phyloP scores from a whole-genome alignment of 2,888 invertebrate species.

The Leucoma salicis region DNA sequence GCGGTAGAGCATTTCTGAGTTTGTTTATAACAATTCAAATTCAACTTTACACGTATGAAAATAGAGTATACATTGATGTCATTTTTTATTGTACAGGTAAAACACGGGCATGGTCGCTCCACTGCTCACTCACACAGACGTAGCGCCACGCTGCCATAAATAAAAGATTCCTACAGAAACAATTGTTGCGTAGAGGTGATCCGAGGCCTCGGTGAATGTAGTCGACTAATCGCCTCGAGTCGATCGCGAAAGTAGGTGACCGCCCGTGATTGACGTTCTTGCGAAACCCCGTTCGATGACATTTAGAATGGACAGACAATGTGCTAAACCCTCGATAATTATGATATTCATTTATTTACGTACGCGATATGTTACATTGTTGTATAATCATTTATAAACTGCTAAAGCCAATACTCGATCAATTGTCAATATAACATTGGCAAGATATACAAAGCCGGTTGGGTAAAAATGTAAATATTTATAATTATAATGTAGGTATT shows the following conservation, averaged over 20 bases:
- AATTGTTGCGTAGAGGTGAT: slow-evolving; percentile 82
- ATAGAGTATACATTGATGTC: slow-evolving; percentile 40
- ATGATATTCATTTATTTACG: slow-evolving; percentile 60
- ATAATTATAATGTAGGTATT: too few relatives aligned
- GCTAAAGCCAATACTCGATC: not conserved
- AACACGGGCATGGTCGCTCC: slow-evolving; percentile 73
- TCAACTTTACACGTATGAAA: slow-evolving; percentile 30
- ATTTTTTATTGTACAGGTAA: slow-evolving; percentile 62
- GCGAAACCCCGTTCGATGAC: slow-evolving; percentile 80
- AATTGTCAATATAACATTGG: too few relatives aligned
- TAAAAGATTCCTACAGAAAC: slow-evolving; percentile 82
- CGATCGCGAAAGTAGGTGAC: slow-evolving; percentile 82
- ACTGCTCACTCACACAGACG: slow-evolving; percentile 66
- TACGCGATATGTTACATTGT: slow-evolving; percentile 21
- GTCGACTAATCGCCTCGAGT: slow-evolving; percentile 74
- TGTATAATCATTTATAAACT: not conserved
- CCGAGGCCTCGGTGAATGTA: slow-evolving; percentile 78
- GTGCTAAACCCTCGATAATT: slow-evolving; percentile 68
- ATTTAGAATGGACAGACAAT: slow-evolving; percentile 76
- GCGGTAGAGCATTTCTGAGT: slow-evolving; percentile 78
- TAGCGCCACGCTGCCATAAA: slow-evolving; percentile 72
- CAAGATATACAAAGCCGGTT: too few relatives aligned
- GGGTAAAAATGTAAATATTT: too few relatives aligned
- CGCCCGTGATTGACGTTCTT: slow-evolving; percentile 79
- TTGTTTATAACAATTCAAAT: slow-evolving; percentile 33